These are phyloP conservation scores for Sycophila texana DNA, from an alignment of 2,888 invertebrate genomes.

Conservation along the genomic window DNA sequence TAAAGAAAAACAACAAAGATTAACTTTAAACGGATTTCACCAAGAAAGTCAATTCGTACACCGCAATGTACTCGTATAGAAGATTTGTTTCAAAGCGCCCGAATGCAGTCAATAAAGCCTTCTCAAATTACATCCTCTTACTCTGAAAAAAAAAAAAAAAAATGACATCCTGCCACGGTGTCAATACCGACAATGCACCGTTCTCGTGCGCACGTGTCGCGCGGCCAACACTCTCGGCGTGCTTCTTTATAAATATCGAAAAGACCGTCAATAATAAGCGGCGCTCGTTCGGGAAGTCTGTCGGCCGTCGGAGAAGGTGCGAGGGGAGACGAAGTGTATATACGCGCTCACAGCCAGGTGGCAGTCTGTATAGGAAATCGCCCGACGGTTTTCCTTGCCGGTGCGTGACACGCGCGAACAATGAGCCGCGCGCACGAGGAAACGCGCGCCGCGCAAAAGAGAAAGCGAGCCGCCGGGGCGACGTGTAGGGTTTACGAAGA, in stretches of 20 bases:
- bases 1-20: not conserved
- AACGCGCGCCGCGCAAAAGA: constrained; percentile 48
- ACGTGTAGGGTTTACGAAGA: constrained; percentile 7
- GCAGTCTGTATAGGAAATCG: constrained; percentile 67
- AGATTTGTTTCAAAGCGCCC: no score
- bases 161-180: not conserved
- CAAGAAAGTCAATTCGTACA: not conserved
- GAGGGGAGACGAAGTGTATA: constrained; percentile 6
- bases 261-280: constrained; percentile 9
- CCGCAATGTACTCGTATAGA: not conserved
- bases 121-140: constrained; percentile 11
- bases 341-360: constrained; percentile 66
- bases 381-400: constrained; percentile 68
- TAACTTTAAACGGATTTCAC: not conserved
- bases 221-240: not conserved
- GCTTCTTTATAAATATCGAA: constrained; percentile 16
- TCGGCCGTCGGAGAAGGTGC: not conserved
- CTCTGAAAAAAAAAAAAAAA: not conserved
- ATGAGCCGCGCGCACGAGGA: constrained; percentile 62
- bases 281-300: not conserved
- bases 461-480: constrained; percentile 17
- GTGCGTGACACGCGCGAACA: constrained; percentile 72
- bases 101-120: constrained; percentile 17
- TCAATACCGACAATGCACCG: constrained; percentile 2
- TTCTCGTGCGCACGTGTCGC: not conserved